A percentile compares a stretch with the other conserved stretches of the same genome.
Conservation (phyloP, 2,888 invertebrate genomes). For the Carterocephalus palaemon region DNA sequence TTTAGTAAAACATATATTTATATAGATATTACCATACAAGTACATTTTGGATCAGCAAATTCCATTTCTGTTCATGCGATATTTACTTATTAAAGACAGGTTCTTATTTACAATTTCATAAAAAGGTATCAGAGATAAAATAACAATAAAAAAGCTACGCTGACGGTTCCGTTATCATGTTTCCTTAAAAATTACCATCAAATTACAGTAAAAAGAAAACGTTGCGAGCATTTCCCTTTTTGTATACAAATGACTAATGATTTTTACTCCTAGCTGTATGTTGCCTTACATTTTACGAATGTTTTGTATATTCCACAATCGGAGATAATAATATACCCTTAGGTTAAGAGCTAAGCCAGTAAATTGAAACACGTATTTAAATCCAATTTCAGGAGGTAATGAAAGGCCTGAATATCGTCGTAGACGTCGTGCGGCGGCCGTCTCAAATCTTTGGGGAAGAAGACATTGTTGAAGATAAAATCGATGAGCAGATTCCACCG, state of each 20-base stretch:
- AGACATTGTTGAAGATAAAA: constrained; percentile 52
- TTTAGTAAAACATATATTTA: too few species aligned
- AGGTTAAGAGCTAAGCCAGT: constrained; percentile 3
- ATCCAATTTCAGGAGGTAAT: constrained; percentile 83
- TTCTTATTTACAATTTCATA: neutral
- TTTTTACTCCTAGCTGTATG: constrained; percentile 43
- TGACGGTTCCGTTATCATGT: constrained; percentile 28
- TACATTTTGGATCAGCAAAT: too few species aligned
- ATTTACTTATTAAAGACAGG: too few species aligned
- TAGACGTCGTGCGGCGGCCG: constrained; percentile 87
- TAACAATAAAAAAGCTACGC: constrained; percentile 18
- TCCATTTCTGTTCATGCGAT: too few species aligned
- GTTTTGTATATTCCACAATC: constrained; percentile 34
- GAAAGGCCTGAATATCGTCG: constrained; percentile 89
- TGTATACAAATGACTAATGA: constrained; percentile 48
- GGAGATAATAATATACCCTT: constrained; percentile 27
- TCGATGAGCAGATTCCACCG: constrained; percentile 43
- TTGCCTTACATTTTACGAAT: constrained; percentile 39
- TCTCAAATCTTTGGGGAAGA: constrained; percentile 81
- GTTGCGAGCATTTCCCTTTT: constrained; percentile 43
- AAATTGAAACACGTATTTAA: constrained; percentile 7
- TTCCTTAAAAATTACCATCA: constrained; percentile 40
- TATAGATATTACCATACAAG: too few species aligned
- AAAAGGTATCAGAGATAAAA: constrained; percentile 16
- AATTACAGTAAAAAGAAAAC: constrained; percentile 43